These are phyloP conservation scores for Copidosoma floridanum DNA, from an alignment of 1,140 invertebrate species.

Conservation along the genomic window DNA sequence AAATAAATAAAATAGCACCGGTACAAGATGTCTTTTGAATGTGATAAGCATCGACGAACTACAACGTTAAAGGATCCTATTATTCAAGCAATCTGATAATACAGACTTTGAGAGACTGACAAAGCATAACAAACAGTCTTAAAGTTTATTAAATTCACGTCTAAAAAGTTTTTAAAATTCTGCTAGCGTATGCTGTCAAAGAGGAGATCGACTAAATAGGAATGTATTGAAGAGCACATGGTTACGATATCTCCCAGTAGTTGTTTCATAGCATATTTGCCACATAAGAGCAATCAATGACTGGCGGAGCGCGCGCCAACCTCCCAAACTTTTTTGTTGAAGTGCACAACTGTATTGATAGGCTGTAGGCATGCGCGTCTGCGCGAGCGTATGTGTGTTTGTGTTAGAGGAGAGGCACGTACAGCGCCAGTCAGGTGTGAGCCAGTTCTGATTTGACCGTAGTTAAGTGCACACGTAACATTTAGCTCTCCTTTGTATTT, in stretches of 20 bases:
- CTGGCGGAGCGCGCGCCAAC: no score
- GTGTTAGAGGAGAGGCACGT: no score
- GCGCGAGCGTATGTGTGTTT: no score
- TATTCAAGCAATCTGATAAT: neutral
- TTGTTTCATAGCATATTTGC: slow-evolving; percentile 40
- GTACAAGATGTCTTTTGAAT: neutral
- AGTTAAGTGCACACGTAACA: no score
- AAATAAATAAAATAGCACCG: neutral
- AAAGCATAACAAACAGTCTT: slow-evolving; percentile 29
- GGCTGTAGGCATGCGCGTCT: no score
- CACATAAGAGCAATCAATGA: slow-evolving; percentile 44
- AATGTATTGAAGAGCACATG: neutral
- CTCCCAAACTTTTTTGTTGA: no score
- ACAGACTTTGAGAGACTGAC: neutral
- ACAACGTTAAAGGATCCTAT: neutral
- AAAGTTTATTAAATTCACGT: slow-evolving; percentile 31
- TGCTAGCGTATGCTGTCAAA: slow-evolving; percentile 23
- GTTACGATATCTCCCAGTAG: slow-evolving; percentile 32
- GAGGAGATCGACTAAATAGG: neutral
- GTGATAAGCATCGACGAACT: neutral
- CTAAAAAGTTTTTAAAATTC: slow-evolving; percentile 34
- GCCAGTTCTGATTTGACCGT: no score
- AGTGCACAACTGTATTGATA: no score
- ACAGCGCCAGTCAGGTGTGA: no score
- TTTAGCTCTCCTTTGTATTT: no score